Conservation (phyloP, 2,797 vertebrate species). For the Huso huso region DNA sequence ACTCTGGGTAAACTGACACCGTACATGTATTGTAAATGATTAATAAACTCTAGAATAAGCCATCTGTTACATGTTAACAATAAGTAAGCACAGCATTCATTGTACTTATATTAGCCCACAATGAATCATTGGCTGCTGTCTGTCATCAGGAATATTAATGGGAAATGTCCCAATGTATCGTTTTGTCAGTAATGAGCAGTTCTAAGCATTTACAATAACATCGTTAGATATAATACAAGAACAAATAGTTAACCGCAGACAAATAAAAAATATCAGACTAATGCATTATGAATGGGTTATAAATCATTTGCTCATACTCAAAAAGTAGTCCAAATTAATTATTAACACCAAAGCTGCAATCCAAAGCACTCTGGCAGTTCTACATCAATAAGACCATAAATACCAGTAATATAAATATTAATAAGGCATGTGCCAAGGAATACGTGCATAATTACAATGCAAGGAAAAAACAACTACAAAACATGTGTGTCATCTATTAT, state of each 20-base stretch:
- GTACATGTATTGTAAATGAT: no score
- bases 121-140: no score
- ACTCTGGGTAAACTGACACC: no score
- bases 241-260: slow-evolving; percentile 6
- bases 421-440: slow-evolving; percentile 1
- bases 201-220: slow-evolving; percentile 7
- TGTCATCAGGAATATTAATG: no score
- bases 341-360: slow-evolving; percentile 10
- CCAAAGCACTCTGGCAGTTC: slow-evolving; percentile 9
- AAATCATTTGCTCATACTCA: slow-evolving; percentile 6
- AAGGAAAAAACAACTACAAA: neutral
- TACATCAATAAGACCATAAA: slow-evolving; percentile 5
- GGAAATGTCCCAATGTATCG: neutral
- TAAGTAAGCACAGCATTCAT: no score
- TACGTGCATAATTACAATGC: slow-evolving; percentile 2
- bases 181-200: neutral
- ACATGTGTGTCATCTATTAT: no score
- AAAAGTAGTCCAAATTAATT: slow-evolving; percentile 14
- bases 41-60: no score
- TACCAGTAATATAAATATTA: slow-evolving; percentile 5
- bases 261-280: slow-evolving; percentile 11
- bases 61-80: no score
- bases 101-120: no score
- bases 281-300: slow-evolving; percentile 15
- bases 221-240: slow-evolving; percentile 10